phyloP scores from a whole-genome alignment of 2,888 invertebrate species.

The Lapara coniferarum region DNA sequence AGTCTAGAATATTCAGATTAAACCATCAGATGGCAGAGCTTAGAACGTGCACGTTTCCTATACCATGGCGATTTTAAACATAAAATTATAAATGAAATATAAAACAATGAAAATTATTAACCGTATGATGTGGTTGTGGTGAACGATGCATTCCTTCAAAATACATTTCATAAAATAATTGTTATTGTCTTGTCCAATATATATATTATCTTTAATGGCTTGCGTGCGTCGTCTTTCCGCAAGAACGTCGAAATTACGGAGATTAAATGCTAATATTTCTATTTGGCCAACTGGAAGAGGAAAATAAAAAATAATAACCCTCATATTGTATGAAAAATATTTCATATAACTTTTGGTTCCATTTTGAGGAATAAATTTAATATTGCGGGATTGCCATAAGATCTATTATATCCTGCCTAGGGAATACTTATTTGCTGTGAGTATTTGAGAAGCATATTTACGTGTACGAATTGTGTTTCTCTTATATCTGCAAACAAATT shows the following conservation, averaged over 20 bases:
- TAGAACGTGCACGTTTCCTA: no score
- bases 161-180: constrained; percentile 52
- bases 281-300: constrained; percentile 76
- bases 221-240: constrained; percentile 57
- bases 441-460: neutral
- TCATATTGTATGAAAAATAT: constrained; percentile 11
- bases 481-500: constrained; percentile 2
- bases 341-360: constrained; percentile 14
- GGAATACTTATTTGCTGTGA: constrained; percentile 13
- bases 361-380: constrained; percentile 21
- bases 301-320: constrained; percentile 28
- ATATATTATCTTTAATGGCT: constrained; percentile 43
- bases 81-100: neutral
- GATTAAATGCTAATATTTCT: constrained; percentile 73
- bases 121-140: constrained; percentile 76
- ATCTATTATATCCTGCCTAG: constrained; percentile 21
- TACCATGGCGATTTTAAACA: no score
- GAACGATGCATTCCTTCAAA: constrained; percentile 70
- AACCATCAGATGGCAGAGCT: no score
- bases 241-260: constrained; percentile 67
- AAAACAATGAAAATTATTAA: constrained; percentile 40
- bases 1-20: no score
- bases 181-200: constrained; percentile 39
- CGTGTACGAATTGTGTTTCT: constrained; percentile 8
- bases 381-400: constrained; percentile 23